A percentile compares a stretch with the other conserved stretches of the same genome.
phyloP scores from a whole-genome alignment of 1,140 invertebrate species.

The Drosophila lacertosa region DNA sequence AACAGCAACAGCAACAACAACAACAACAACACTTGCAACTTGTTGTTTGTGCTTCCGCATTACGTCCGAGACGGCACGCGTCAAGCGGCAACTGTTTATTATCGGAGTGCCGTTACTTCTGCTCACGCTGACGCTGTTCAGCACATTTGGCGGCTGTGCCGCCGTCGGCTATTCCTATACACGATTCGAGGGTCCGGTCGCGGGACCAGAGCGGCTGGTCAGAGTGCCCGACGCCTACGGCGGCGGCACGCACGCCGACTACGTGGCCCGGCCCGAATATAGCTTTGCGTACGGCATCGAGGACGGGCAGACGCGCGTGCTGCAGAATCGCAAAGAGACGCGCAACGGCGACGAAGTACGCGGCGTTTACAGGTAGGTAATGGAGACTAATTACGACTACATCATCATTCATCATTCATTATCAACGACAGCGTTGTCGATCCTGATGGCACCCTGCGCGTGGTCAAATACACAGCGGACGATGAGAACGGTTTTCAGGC shows the following conservation, averaged over 20 bases:
- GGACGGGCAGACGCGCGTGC: conserved; percentile 88
- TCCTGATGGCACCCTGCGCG: conserved; percentile 85
- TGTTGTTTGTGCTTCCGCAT: conserved; percentile 68
- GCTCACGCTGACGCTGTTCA: conserved; percentile 43
- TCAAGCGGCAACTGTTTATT: conserved; percentile 12
- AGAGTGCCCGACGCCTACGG: conserved; percentile 85
- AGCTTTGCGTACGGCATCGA: conserved; percentile 89
- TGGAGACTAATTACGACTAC: no score
- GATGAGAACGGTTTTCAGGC: conserved; percentile 85
- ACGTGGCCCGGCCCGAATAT: conserved; percentile 88
- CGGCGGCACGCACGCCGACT: conserved; percentile 85
- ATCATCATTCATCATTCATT: no score
- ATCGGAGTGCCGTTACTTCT: conserved; percentile 24
- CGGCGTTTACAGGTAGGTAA: conserved; percentile 87
- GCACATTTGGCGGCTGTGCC: conserved; percentile 60
- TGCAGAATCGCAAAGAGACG: conserved; percentile 88
- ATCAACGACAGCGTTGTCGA: conserved; percentile 83
- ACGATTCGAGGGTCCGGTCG: conserved; percentile 88
- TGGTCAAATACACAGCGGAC: conserved; percentile 85
- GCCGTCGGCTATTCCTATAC: conserved; percentile 87
- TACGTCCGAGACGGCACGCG: conserved; percentile 54
- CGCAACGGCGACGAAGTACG: conserved; percentile 88
- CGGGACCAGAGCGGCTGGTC: conserved; percentile 86
- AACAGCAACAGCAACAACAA: conserved; percentile 12
- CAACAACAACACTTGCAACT: conserved; percentile 11